A percentile compares a stretch with the other conserved stretches of the same genome.
Conservation (phyloP, 2,113 vertebrate species). For the Ia io region DNA sequence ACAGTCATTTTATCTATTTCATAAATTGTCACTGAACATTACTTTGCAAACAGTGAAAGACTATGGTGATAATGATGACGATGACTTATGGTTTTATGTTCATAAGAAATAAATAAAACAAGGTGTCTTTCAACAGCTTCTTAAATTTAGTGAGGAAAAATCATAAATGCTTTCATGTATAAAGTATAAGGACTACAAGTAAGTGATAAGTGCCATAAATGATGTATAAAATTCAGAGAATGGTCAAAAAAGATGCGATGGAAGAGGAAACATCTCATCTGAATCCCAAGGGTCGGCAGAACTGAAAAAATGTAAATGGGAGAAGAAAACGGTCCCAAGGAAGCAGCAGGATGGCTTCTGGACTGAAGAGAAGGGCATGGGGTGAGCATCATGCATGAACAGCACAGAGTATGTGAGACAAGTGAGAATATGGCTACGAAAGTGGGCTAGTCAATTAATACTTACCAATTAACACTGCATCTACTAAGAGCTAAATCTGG, state of each 20-base stretch:
- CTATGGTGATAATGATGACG: accelerated
- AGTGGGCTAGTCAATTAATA: accelerated
- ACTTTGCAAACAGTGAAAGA: neutral
- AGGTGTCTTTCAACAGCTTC: neutral
- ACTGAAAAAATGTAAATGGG: neutral
- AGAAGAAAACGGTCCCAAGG: neutral
- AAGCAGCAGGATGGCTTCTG: neutral
- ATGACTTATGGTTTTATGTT: neutral
- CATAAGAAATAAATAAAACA: neutral
- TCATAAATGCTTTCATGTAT: neutral
- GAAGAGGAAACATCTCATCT: neutral
- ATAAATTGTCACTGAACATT: neutral
- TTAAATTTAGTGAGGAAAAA: neutral
- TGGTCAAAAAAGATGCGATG: neutral
- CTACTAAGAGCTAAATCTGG: neutral
- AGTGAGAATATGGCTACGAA: accelerated
- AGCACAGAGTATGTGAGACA: neutral
- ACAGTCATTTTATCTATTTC: neutral
- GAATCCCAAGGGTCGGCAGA: neutral
- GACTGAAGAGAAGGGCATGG: neutral
- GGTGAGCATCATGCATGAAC: accelerated
- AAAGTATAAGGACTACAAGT: neutral
- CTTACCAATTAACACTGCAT: neutral
- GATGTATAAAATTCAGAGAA: neutral
- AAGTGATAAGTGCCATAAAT: neutral